A percentile compares a stretch with the other conserved stretches of the same genome.
Evolutionary conservation across 2,797 vertebrate species (phyloP).

Genomic region (Sebastes taczanowskii): DNA sequence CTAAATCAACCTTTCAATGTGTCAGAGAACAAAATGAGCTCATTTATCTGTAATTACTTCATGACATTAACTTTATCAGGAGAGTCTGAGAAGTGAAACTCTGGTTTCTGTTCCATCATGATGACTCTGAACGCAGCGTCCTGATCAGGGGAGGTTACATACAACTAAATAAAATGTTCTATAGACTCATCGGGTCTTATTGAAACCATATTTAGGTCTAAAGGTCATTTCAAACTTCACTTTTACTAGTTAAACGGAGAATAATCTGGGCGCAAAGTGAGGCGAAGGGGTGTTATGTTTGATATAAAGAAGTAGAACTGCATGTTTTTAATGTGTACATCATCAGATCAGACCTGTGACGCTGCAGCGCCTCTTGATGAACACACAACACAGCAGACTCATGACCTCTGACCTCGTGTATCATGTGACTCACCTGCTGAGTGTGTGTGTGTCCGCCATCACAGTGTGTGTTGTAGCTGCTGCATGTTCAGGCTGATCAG

Average conservation of each 20-base stretch:
- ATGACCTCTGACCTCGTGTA: too few relatives aligned
- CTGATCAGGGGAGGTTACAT: too few relatives aligned
- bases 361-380: not conserved
- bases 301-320: not conserved
- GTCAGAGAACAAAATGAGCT: not conserved
- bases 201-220: too few relatives aligned
- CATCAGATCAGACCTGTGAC: not conserved
- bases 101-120: not conserved
- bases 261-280: too few relatives aligned
- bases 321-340: not conserved
- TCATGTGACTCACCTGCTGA: not conserved
- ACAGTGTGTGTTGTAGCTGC: slow-evolving; percentile 39
- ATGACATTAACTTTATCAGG: not conserved
- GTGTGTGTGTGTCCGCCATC: not conserved
- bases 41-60: not conserved
- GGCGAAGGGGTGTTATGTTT: too few relatives aligned
- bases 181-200: too few relatives aligned
- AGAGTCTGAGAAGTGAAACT: not conserved
- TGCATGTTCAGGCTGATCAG: slow-evolving; percentile 38
- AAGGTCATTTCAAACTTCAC: too few relatives aligned
- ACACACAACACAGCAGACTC: not conserved
- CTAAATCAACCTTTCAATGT: not conserved
- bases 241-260: too few relatives aligned
- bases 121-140: not conserved
- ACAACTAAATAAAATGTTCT: too few relatives aligned